phyloP scores from a whole-genome alignment of 2,888 invertebrate genomes.

The Machimus atricapillus region DNA sequence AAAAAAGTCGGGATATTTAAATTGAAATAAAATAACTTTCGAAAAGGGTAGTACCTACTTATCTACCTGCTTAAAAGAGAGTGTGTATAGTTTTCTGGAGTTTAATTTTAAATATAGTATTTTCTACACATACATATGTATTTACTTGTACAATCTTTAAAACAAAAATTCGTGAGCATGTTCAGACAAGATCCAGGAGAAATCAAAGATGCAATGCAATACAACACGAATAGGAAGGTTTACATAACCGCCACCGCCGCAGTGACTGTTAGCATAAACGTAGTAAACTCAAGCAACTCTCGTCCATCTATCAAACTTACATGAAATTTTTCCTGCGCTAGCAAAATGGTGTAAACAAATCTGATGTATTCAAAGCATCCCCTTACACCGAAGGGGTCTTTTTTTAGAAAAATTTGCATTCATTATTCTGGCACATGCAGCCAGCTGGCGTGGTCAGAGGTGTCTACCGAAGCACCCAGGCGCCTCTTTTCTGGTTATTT shows the following conservation, averaged over 20 bases:
- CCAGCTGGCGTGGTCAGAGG: neutral
- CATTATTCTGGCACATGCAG: neutral
- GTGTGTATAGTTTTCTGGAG: no score
- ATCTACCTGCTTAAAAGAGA: no score
- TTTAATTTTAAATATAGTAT: no score
- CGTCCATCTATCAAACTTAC: neutral
- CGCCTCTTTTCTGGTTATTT: neutral
- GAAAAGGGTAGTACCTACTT: no score
- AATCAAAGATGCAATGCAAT: neutral
- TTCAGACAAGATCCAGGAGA: neutral
- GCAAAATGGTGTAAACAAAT: neutral
- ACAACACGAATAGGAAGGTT: neutral
- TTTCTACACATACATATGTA: no score
- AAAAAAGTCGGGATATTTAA: no score
- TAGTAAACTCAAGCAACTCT: neutral
- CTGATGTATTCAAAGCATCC: neutral
- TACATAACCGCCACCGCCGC: neutral
- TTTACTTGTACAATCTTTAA: no score
- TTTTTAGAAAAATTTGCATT: neutral
- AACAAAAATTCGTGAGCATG: neutral
- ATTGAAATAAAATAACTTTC: no score
- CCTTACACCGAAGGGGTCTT: neutral
- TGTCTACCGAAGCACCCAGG: neutral
- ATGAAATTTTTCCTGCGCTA: neutral
- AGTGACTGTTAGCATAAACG: neutral